phyloP scores from a whole-genome alignment of 2,888 invertebrate species.

The Drosophila fulvimacula region DNA sequence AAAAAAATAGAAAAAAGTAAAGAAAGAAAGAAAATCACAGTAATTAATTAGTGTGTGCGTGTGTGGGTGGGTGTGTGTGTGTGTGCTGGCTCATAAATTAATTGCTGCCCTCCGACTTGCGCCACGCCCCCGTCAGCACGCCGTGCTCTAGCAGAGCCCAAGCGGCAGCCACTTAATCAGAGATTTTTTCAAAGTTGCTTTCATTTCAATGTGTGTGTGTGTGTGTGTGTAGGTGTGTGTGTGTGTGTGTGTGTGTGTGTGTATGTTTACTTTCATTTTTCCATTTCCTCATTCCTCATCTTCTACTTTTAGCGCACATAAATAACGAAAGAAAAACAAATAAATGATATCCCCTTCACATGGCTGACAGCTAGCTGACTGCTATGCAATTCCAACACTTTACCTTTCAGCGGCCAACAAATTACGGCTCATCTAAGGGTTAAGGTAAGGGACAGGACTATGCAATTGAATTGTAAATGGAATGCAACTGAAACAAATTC shows the following conservation, averaged over 20 bases:
- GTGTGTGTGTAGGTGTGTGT: not conserved
- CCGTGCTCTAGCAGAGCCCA: not conserved
- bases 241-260: not conserved
- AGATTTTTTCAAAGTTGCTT: slow-evolving; percentile 44
- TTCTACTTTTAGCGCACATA: slow-evolving; percentile 11
- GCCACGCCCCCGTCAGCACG: slow-evolving; percentile 34
- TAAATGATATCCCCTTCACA: slow-evolving; percentile 22
- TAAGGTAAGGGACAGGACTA: not conserved
- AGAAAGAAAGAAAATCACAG: slow-evolving; percentile 69
- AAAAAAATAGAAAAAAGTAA: slow-evolving; percentile 24
- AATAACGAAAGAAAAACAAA: slow-evolving; percentile 31
- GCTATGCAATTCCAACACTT: slow-evolving; percentile 15
- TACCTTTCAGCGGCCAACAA: not conserved
- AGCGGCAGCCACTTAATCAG: slow-evolving; percentile 52
- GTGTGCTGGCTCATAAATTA: slow-evolving; percentile 58
- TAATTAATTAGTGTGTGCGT: slow-evolving; percentile 63
- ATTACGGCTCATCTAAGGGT: not conserved
- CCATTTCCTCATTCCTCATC: slow-evolving; percentile 2
- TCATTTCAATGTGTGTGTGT: slow-evolving; percentile 27
- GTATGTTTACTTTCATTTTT: slow-evolving; percentile 22
- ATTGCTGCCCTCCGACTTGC: slow-evolving; percentile 47
- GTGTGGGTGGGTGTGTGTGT: slow-evolving; percentile 28
- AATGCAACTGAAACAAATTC: not conserved
- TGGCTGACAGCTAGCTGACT: slow-evolving; percentile 37
- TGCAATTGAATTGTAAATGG: not conserved